Evolutionary conservation across 2,113 vertebrate species (phyloP).

Genomic region (Clarias batrachus): DNA sequence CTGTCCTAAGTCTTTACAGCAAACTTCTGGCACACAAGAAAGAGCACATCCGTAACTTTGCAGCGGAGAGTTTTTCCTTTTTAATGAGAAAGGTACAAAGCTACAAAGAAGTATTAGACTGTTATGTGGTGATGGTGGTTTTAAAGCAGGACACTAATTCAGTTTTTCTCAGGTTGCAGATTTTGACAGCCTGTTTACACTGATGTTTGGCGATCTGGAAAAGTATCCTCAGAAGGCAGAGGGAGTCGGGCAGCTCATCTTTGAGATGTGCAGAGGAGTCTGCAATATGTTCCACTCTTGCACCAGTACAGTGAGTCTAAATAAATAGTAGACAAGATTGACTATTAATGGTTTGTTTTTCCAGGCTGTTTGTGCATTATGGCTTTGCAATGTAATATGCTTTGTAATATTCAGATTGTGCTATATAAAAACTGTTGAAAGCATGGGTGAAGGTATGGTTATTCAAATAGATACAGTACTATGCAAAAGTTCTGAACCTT

Average conservation of each 20-base stretch:
- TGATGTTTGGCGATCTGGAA: constrained; percentile 83
- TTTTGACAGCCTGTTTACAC: constrained; percentile 80
- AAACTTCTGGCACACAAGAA: constrained; percentile 89
- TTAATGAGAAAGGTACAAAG: constrained; percentile 91
- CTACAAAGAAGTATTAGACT: background rate
- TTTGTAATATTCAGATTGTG: background rate
- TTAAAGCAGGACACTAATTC: background rate
- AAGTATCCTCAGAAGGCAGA: constrained; percentile 81
- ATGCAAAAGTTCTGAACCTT: background rate
- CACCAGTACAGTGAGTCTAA: constrained; percentile 73
- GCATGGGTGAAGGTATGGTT: background rate
- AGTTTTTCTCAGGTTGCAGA: constrained; percentile 80
- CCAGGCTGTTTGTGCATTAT: background rate
- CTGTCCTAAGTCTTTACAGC: constrained; percentile 84
- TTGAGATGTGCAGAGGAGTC: constrained; percentile 96
- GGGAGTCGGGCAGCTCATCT: constrained; percentile 89
- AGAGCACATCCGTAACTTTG: constrained; percentile 92
- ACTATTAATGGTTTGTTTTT: background rate
- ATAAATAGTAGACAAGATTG: too few species aligned
- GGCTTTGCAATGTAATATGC: background rate
- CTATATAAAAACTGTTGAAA: background rate
- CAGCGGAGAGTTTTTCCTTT: constrained; percentile 97
- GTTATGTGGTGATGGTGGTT: background rate
- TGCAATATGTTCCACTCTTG: constrained; percentile 93
- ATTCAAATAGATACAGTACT: background rate